Conservation (phyloP, 37 sponge, comb jelly and placozoan species). For the Crambe crambe region DNA sequence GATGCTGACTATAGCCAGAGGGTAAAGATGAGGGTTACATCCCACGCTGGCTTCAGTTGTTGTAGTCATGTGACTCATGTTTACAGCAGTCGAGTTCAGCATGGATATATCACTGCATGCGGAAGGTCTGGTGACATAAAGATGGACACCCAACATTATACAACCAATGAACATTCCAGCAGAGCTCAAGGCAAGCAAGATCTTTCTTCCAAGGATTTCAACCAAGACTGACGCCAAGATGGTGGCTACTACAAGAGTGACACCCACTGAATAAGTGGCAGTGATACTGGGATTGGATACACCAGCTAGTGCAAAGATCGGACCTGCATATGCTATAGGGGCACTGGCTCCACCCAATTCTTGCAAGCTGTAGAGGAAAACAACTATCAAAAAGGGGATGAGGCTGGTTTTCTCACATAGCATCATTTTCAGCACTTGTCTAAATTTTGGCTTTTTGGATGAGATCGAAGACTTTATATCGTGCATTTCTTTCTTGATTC, state of each 20-base stretch:
- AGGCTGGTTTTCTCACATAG: slow-evolving; percentile 8
- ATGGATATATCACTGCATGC: not conserved
- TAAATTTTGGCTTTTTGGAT: not conserved
- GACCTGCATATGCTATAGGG: slow-evolving; percentile 22
- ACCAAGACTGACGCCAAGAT: slow-evolving; percentile 39
- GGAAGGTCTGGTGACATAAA: slow-evolving; percentile 25
- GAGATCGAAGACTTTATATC: not conserved
- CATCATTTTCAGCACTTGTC: not conserved
- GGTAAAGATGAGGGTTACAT: slow-evolving; percentile 14
- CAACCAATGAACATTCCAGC: slow-evolving; percentile 36
- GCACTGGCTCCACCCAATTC: slow-evolving; percentile 57
- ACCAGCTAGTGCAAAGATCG: slow-evolving; percentile 29
- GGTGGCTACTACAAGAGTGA: slow-evolving; percentile 29
- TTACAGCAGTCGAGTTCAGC: not conserved
- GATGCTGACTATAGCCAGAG: slow-evolving; percentile 49
- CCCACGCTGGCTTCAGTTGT: not conserved
- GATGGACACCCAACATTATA: slow-evolving; percentile 27
- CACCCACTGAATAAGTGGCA: slow-evolving; percentile 34
- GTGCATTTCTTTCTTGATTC: not conserved
- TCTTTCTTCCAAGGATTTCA: slow-evolving; percentile 63
- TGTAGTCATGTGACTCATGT: not conserved
- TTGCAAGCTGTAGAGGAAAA: no score
- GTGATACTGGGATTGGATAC: not conserved
- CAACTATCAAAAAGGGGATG: slow-evolving; percentile 39
- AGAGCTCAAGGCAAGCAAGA: slow-evolving; percentile 52